phyloP scores from a whole-genome alignment of 2,113 vertebrate species.

The Leucopternis melanops region DNA sequence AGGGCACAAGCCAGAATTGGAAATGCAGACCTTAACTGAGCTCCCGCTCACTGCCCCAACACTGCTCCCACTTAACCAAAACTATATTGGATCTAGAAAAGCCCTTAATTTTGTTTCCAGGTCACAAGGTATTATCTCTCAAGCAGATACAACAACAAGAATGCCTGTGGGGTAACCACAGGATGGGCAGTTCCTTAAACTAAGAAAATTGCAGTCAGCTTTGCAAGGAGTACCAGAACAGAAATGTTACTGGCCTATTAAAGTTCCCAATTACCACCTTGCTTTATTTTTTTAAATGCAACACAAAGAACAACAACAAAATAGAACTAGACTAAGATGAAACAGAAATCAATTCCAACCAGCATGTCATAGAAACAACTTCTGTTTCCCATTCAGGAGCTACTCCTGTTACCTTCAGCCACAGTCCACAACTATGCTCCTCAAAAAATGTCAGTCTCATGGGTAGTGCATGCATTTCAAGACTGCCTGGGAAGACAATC shows the following conservation, averaged over 20 bases:
- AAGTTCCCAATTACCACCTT: not conserved
- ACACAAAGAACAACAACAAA: not conserved
- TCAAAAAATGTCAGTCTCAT: not conserved
- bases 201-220: not conserved
- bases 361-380: not conserved
- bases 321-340: not conserved
- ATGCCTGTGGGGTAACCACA: not conserved
- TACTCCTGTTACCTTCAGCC: not conserved
- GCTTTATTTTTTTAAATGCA: not conserved
- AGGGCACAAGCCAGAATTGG: not conserved
- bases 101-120: not conserved
- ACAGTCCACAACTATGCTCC: not conserved
- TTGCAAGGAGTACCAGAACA: not conserved
- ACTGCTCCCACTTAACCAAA: not conserved
- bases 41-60: not conserved
- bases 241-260: not conserved
- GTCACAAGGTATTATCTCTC: not conserved
- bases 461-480: not conserved
- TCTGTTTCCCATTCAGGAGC: not conserved
- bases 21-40: not conserved
- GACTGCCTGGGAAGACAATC: not conserved
- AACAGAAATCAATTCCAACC: not conserved
- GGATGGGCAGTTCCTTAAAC: not conserved
- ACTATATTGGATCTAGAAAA: not conserved
- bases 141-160: not conserved